Percentiles rank a stretch among this genome's conserved stretches.
Evolutionary conservation across 2,888 invertebrate genomes (phyloP).

Genomic region (Standfussiana lucernea): DNA sequence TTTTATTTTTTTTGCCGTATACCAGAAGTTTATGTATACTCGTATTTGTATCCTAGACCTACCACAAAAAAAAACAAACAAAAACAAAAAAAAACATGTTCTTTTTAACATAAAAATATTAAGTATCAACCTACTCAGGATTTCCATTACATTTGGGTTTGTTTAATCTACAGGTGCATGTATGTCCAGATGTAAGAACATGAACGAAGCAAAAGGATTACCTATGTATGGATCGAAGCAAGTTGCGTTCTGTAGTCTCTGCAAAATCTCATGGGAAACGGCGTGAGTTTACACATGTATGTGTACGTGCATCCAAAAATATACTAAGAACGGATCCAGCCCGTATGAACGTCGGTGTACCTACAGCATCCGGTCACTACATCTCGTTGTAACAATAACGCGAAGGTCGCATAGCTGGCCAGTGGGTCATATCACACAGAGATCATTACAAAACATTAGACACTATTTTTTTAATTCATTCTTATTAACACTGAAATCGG

Average conservation of each 20-base stretch:
- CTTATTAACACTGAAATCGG: no score
- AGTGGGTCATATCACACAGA: constrained; percentile 16
- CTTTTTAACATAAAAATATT: no score
- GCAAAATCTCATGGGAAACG: not conserved
- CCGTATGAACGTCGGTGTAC: constrained; percentile 17
- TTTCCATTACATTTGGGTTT: not conserved
- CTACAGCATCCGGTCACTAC: constrained; percentile 53
- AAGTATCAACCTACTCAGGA: no score
- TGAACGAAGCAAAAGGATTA: not conserved
- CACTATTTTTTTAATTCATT: not conserved
- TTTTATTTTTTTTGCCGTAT: not conserved
- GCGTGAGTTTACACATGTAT: not conserved
- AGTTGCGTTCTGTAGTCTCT: not conserved
- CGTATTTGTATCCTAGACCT: no score
- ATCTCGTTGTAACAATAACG: constrained; percentile 47
- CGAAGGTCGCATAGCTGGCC: constrained; percentile 50
- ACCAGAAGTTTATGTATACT: not conserved
- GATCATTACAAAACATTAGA: constrained; percentile 1
- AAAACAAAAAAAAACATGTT: no score
- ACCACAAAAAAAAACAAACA: no score
- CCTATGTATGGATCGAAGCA: not conserved
- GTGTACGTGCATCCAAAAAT: not conserved
- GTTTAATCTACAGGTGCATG: not conserved
- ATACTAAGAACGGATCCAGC: not conserved
- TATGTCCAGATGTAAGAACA: not conserved